Evolutionary conservation across 2,797 vertebrate species (phyloP).

Genomic region (Phataginus tetradactyla): DNA sequence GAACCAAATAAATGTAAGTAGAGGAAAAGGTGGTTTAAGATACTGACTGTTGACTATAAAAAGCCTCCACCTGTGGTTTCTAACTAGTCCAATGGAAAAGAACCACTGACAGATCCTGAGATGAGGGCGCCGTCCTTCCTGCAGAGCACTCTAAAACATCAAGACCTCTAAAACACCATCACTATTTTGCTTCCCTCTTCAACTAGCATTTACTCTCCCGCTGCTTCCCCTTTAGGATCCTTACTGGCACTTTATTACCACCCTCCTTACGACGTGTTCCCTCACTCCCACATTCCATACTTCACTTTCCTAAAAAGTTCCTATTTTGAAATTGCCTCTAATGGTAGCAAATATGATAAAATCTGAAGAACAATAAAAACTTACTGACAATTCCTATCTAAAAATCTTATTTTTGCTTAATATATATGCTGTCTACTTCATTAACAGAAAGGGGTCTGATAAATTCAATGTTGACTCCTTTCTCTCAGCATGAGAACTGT

Average conservation of each 20-base stretch:
- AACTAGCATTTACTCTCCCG: background rate
- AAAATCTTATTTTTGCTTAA: constrained; percentile 48
- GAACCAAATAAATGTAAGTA: background rate
- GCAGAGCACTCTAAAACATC: background rate
- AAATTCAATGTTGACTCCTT: background rate
- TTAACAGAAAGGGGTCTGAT: background rate
- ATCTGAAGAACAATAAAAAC: constrained; percentile 35
- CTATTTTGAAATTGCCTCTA: constrained; percentile 36
- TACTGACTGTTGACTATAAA: background rate
- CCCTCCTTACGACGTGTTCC: background rate
- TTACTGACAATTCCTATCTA: background rate
- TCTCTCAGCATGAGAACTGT: background rate
- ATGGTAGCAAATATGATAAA: background rate
- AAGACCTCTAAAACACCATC: background rate
- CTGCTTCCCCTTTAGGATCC: background rate
- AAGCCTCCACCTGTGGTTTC: background rate
- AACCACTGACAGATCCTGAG: background rate
- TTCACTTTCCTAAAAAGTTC: background rate
- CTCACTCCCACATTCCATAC: background rate
- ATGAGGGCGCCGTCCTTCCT: background rate
- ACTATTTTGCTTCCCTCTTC: background rate
- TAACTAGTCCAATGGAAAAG: background rate
- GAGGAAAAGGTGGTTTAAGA: background rate
- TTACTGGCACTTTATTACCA: background rate
- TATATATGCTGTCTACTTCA: background rate